These are phyloP conservation scores for Otocyon megalotis DNA, from an alignment of 2,113 vertebrate genomes.

Conservation along the genomic window DNA sequence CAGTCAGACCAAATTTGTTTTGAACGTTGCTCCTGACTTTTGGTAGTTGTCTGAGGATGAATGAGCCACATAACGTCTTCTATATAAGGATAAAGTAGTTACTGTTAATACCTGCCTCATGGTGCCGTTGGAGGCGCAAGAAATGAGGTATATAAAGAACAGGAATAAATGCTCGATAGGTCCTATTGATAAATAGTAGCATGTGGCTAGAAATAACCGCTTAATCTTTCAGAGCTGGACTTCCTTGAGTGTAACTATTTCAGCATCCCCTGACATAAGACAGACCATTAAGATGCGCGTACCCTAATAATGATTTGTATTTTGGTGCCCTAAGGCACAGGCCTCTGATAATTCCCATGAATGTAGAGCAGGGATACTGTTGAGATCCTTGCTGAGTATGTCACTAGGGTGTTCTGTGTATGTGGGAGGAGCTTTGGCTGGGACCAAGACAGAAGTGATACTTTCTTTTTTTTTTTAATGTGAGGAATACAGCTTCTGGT, in stretches of 20 bases:
- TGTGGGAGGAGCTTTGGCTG: background rate
- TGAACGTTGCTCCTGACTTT: background rate
- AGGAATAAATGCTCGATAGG: background rate
- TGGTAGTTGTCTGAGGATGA: background rate
- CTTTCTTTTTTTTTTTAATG: background rate
- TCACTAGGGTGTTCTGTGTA: background rate
- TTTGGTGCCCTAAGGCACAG: background rate
- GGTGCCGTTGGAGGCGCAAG: background rate
- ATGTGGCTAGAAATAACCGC: background rate
- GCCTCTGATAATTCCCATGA: background rate
- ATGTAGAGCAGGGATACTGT: rapidly evolving
- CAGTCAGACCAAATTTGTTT: background rate
- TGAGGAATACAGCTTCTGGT: background rate
- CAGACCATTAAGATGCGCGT: background rate
- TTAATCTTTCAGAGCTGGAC: background rate
- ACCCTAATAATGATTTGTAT: rapidly evolving
- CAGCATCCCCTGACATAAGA: background rate
- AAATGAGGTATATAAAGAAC: background rate
- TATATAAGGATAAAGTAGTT: background rate
- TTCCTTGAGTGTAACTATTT: background rate
- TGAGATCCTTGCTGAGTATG: background rate
- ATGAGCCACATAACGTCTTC: background rate
- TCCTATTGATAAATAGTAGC: rapidly evolving
- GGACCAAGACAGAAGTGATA: background rate
- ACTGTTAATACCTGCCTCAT: background rate